A percentile compares a stretch with the other conserved stretches of the same genome.
Conservation (phyloP, 1,140 invertebrate genomes). For the Chironomus tepperi region DNA sequence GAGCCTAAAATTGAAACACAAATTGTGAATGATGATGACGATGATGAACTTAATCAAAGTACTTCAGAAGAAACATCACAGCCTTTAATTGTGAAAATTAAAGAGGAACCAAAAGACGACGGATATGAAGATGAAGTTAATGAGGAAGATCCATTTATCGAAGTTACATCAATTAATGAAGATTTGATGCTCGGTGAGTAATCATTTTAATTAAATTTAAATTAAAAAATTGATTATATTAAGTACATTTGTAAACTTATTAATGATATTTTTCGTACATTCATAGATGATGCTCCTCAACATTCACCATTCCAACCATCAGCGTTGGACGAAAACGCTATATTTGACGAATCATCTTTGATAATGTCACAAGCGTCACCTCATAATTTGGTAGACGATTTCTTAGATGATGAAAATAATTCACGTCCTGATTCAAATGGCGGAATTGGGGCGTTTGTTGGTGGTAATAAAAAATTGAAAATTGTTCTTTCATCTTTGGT, state of each 20-base stretch:
- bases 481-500: constrained; percentile 1
- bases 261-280: neutral
- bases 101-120: constrained; percentile 36
- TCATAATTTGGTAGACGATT: neutral
- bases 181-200: constrained; percentile 25
- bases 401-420: neutral
- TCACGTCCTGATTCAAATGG: constrained; percentile 5
- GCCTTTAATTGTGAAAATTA: constrained; percentile 34
- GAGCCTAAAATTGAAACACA: constrained; percentile 39
- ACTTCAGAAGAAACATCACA: constrained; percentile 31
- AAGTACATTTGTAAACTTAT: no score
- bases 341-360: neutral
- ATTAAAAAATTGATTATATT: constrained; percentile 23
- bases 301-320: constrained; percentile 10
- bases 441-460: neutral
- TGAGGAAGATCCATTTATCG: constrained; percentile 49
- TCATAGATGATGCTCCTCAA: neutral
- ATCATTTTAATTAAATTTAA: constrained; percentile 23
- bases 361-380: neutral
- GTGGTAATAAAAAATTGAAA: constrained; percentile 1
- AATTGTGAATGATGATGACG: constrained; percentile 43
- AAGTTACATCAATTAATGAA: constrained; percentile 40
- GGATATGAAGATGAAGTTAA: constrained; percentile 33
- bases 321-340: neutral
- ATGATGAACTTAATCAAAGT: constrained; percentile 33